Conservation (phyloP, 1,140 invertebrate genomes). For the Phocides pigmalion region DNA sequence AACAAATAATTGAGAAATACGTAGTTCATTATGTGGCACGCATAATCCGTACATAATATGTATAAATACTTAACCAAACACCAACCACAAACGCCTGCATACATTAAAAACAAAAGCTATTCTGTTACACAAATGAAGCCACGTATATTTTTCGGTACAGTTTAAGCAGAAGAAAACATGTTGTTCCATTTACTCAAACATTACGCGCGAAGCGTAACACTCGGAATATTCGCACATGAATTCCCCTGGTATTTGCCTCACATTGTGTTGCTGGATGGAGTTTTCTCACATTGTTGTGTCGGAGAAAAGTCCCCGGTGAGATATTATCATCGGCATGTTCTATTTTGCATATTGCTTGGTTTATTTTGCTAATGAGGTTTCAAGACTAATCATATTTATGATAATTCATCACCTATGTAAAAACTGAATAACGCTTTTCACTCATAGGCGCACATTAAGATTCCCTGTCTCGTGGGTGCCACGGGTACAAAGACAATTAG, state of each 20-base stretch:
- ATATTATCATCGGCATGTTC: conserved; percentile 35
- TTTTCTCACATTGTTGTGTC: conserved; percentile 40
- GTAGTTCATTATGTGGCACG: neutral
- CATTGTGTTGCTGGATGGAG: conserved; percentile 27
- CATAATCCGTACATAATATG: neutral
- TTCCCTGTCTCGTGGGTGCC: no score
- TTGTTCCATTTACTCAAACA: conserved; percentile 22
- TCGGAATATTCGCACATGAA: conserved; percentile 28
- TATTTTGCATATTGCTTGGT: conserved; percentile 17
- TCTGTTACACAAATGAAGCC: neutral
- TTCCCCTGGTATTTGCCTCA: conserved; percentile 31
- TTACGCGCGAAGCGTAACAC: conserved; percentile 4
- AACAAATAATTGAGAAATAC: no score
- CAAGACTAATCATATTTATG: no score
- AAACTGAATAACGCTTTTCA: no score
- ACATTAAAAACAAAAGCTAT: neutral
- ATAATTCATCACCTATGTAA: no score
- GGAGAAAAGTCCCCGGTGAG: conserved; percentile 35
- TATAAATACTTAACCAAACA: neutral
- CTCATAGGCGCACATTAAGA: no score
- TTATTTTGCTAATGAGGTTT: conserved; percentile 3
- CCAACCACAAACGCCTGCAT: neutral
- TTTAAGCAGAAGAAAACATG: conserved; percentile 1
- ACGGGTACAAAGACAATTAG: no score
- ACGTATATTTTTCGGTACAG: neutral